Evolutionary conservation across 2,113 vertebrate genomes (phyloP).

Genomic region (Petrocephalus microphthalmus): DNA sequence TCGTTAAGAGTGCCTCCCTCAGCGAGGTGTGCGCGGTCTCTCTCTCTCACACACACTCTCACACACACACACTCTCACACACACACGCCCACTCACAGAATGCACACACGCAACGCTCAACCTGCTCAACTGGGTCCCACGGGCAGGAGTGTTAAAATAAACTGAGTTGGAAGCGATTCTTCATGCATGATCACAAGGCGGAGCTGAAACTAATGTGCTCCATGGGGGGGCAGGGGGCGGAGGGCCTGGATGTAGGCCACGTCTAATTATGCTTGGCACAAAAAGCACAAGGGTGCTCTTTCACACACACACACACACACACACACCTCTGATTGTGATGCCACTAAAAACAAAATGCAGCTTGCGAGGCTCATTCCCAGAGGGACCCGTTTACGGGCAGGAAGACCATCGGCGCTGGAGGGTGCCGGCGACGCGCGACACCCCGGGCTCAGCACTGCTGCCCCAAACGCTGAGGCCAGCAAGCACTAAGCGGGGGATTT

Average conservation of each 20-base stretch:
- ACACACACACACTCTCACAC: conserved; percentile 18
- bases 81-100: conserved; percentile 34
- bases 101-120: conserved; percentile 61
- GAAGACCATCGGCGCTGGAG: not conserved
- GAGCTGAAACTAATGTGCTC: conserved; percentile 45
- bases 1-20: conserved; percentile 34
- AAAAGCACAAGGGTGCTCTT: conserved; percentile 36
- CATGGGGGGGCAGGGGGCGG: not conserved
- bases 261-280: conserved; percentile 54
- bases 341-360: not conserved
- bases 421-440: not conserved
- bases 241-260: conserved; percentile 57
- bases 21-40: not conserved
- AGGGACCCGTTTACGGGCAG: not conserved
- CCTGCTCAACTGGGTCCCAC: conserved; percentile 58
- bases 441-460: not conserved
- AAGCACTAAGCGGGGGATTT: not conserved
- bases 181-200: conserved; percentile 54
- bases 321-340: conserved; percentile 15
- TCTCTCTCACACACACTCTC: conserved; percentile 15
- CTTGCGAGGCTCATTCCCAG: not conserved
- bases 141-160: conserved; percentile 63
- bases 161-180: conserved; percentile 63
- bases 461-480: not conserved
- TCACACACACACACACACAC: conserved; percentile 21